A percentile compares a stretch with the other conserved stretches of the same genome.
These are phyloP conservation scores for Scomberomorus guttatus DNA, from an alignment of 2,797 vertebrate genomes.

Conservation along the genomic window DNA sequence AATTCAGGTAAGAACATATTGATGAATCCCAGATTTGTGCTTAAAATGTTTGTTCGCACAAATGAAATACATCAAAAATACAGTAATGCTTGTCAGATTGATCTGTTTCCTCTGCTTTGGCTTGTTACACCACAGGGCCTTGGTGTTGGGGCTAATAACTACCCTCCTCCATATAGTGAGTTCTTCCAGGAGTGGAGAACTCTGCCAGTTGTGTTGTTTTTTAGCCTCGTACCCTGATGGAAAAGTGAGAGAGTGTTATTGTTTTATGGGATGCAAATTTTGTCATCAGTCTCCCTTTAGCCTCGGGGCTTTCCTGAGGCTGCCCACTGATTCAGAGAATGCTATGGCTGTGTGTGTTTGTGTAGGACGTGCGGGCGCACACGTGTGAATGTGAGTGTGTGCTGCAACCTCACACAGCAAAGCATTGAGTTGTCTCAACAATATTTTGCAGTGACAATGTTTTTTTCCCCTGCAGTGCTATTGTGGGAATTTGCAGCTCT, in stretches of 20 bases:
- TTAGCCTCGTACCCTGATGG: constrained; percentile 50
- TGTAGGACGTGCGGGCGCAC: neutral
- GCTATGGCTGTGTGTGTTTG: constrained; percentile 19
- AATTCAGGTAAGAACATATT: too few species aligned
- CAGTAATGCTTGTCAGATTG: constrained; percentile 1
- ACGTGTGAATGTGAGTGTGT: neutral
- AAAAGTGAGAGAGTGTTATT: constrained; percentile 33
- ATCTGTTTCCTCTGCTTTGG: constrained; percentile 32
- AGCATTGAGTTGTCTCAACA: constrained; percentile 8
- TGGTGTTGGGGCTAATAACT: constrained; percentile 5
- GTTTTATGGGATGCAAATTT: constrained; percentile 76
- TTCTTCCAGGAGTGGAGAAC: constrained; percentile 33
- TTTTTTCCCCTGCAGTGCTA: neutral
- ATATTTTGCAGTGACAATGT: neutral
- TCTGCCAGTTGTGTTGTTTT: constrained; percentile 57
- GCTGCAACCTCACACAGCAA: neutral
- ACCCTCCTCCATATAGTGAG: constrained; percentile 1
- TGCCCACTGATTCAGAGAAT: constrained; percentile 54
- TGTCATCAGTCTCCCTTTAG: constrained; percentile 62
- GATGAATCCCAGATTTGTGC: too few species aligned
- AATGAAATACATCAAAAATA: constrained; percentile 1
- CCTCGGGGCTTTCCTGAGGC: constrained; percentile 66
- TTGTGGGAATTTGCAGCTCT: constrained; percentile 21
- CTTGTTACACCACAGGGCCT: neutral
- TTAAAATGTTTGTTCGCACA: too few species aligned